Percentiles rank a stretch among this genome's conserved stretches.
Evolutionary conservation across 2,797 vertebrate species (phyloP).

Genomic region (Tenualosa ilisha): DNA sequence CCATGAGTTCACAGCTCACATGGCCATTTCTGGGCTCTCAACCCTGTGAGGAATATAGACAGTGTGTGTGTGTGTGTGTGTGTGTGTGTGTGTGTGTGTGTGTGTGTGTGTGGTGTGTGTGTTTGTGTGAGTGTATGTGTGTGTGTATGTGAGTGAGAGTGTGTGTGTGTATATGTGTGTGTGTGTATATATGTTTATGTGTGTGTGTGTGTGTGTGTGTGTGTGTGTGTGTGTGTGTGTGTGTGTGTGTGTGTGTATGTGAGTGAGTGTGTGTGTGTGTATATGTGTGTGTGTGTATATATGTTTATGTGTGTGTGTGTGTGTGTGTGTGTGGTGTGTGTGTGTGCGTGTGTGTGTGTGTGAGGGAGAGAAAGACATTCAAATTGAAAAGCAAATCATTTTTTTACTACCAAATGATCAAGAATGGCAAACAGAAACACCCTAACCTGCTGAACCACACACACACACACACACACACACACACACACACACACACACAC

Average conservation of each 20-base stretch:
- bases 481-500: no score
- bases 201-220: no score
- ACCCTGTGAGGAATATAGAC: constrained; percentile 11
- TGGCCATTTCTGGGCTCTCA: background rate
- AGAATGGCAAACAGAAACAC: background rate
- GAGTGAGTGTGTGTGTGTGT: no score
- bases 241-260: no score
- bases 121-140: background rate
- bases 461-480: background rate
- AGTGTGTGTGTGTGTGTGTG: constrained; percentile 6
- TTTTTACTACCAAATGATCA: background rate
- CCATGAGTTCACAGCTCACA: background rate
- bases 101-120: no score
- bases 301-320: no score
- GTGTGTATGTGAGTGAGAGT: no score
- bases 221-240: no score
- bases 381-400: background rate
- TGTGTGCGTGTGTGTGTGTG: background rate
- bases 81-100: background rate
- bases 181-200: no score
- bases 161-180: no score
- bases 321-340: no score
- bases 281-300: no score
- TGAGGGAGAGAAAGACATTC: background rate
- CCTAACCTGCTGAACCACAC: background rate